Percentiles rank a stretch among this genome's conserved stretches.
phyloP scores from a whole-genome alignment of 2,888 invertebrate genomes.

The Eristalinus sepulchralis region DNA sequence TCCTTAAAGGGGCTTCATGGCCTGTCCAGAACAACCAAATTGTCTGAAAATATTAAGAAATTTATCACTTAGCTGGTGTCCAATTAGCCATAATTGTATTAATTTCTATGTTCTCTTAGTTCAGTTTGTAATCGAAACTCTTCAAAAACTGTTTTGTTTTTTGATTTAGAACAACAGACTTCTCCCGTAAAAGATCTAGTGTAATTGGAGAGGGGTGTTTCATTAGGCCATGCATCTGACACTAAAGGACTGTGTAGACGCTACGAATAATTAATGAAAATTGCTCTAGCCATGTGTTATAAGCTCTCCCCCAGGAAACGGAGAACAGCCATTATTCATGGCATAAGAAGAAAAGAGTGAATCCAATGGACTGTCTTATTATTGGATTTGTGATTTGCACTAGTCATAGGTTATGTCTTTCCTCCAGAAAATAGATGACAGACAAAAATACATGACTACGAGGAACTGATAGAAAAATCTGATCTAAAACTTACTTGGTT shows the following conservation, averaged over 20 bases:
- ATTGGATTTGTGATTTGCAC: constrained; percentile 30
- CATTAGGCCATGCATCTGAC: no score
- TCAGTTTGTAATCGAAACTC: background rate
- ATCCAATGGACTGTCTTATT: no score
- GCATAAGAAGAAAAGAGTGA: no score
- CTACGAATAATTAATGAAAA: no score
- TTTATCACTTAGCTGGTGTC: background rate
- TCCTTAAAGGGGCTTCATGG: constrained; percentile 99
- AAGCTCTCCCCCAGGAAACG: no score
- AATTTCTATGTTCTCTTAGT: background rate
- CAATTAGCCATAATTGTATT: background rate
- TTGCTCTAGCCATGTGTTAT: no score
- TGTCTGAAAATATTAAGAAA: constrained; percentile 82
- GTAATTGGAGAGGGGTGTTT: no score
- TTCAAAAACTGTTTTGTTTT: constrained; percentile 57
- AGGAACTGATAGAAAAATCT: background rate
- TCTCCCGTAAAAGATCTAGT: constrained; percentile 46
- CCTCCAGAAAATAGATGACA: constrained; percentile 45
- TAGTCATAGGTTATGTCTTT: constrained; percentile 73
- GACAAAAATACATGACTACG: constrained; percentile 73
- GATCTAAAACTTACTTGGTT: constrained; percentile 87
- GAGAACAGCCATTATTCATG: no score
- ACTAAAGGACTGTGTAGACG: no score
- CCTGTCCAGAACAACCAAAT: constrained; percentile 99
- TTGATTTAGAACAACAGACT: constrained; percentile 73